Base-by-base conservation (phyloP, 2,888 invertebrate species). In the Latrodectus elegans region DNA sequence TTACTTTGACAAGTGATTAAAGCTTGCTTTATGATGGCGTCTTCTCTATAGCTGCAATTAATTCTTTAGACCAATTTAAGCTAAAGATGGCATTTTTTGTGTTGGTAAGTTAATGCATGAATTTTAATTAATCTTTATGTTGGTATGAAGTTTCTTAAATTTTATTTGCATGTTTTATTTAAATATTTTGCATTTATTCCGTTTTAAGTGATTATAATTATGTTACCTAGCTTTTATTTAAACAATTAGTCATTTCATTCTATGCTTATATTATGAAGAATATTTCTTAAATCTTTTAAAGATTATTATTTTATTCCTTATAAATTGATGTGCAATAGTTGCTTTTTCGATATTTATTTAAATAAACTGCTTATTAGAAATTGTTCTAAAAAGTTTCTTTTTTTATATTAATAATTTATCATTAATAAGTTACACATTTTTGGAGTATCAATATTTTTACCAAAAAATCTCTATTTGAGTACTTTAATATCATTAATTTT, bases 31-130 rank as follows among this genome's bases (percentile, higher is more conserved):
- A 68, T 60, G 82, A 82, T 82, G 82, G 82, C 82, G 82, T 82
- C 82, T 74, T 67, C 55, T 70, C 55, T 75, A 55, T 82, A 82
- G 75, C 68, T 82, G 38, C 75, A 82, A 82, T 82, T 82, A 82
- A 81, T 81, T 81, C 72, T 73, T 38, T 22, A 51, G 70, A 70
- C 22, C 17, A 71, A 55, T 14, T 68, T 53, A 73, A 74, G n/a
- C 74, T 49, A 51, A 51, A n/a, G 75, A 82, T 82, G 82, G 70
- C 70, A 15, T 49, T 52, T 49, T 53, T 55, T 55, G 67, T 26
- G n/a, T 38, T 70, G 52, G 55, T 74, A n/a, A 70, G 22, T 26
- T 38, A 38, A 38, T 38, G 38, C 38, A 38, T 38, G 38, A 38
- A 38, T 38, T 38, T 3, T 38, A 38, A 38, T 6, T 6, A 38